Evolutionary conservation across 2,888 invertebrate species (phyloP), one percentile per base, ranked within the genome.

Genomic region (Pseudococcus jackbeardsleyi): DNA sequence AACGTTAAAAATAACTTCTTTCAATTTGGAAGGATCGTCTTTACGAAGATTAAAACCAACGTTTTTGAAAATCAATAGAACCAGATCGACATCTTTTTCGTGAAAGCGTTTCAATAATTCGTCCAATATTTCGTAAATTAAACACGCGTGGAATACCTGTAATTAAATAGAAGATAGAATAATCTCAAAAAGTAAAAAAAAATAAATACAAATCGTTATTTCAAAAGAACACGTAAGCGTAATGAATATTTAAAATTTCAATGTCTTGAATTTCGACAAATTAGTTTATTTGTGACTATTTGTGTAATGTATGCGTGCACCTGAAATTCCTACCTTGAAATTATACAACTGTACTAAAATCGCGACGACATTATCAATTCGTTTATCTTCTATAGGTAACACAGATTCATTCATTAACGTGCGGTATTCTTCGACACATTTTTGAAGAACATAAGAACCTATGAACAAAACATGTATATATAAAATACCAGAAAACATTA

Each of bases 11-110:
- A 96, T 95, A 90, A 96, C 94, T 89, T 94, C 93, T 92, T 96
- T 97, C 88, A 99, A 92, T 0, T 94, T 94, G 0, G 93, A 89
- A 0, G 98, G 97, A 91, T 98, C 96, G 90, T 97, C 97, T 91
- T 96, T 97, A 59, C 99, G 93, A 89, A 99, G 92, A 82, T 94
- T 94, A 90, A 97, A 98, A 1, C 99, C 99, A 7, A 96, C 95
- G 89, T 94, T 94, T 90, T 95, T 94, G 82, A 98, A 92, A 9
- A 96, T 93, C 0, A 95, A 92, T 15, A 98, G 91, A 90, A 98
- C 94, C 88, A 98, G 94, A 90, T 98, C 98, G 12, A 98, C 94
- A 89, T 95, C 94, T 92, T 97, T 97, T 91, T 97, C 96, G 0
- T 91, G 90, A 91, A 95, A 95, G 6, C 93, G 93, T 0, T 93